phyloP scores from a whole-genome alignment of 2,113 vertebrate species.

The Sporophila hypoxantha region DNA sequence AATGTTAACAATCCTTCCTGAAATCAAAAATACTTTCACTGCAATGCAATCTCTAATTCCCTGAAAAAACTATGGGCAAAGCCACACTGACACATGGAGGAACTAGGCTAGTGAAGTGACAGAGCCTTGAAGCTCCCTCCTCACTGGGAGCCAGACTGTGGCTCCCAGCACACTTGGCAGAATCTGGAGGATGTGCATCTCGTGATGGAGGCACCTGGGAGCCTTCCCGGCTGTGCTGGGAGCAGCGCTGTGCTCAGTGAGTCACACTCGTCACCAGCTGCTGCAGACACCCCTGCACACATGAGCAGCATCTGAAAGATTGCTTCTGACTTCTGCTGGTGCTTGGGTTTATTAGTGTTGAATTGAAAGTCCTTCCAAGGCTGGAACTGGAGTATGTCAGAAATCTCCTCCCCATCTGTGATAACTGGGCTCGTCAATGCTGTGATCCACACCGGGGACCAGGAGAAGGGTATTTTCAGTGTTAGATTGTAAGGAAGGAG shows the following conservation, averaged over 20 bases:
- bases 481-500: background rate
- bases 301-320: background rate
- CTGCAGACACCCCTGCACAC: background rate
- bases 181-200: background rate
- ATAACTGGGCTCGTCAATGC: rapidly evolving
- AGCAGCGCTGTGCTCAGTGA: rapidly evolving
- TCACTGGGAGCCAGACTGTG: background rate
- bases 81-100: too few species aligned
- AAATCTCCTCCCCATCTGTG: background rate
- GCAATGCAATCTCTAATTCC: background rate
- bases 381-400: background rate
- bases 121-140: background rate
- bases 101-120: background rate
- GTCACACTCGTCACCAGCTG: background rate
- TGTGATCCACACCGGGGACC: rapidly evolving
- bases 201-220: rapidly evolving
- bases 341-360: background rate
- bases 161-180: background rate
- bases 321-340: background rate
- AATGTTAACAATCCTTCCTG: background rate
- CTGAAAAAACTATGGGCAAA: background rate
- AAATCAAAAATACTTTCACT: background rate
- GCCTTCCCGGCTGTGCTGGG: background rate
- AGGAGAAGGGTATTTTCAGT: background rate
- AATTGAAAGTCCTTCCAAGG: background rate